Evolutionary conservation across 2,113 vertebrate genomes (phyloP).

Genomic region (Phasianus colchicus): DNA sequence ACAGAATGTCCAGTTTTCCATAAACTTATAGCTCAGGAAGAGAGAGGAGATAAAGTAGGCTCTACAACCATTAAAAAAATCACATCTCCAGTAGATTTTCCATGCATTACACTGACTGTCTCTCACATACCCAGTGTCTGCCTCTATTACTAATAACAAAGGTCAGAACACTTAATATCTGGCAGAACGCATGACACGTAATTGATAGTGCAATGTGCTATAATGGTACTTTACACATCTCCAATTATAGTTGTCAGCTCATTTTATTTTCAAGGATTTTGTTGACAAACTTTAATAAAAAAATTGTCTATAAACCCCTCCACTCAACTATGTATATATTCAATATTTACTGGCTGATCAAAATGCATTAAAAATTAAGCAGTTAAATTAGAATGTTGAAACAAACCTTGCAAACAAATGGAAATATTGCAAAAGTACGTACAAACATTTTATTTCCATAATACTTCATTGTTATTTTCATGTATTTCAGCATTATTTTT

Average conservation of each 20-base stretch:
- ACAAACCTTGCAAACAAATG: neutral
- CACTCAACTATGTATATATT: neutral
- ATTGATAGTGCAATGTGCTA: constrained; percentile 32
- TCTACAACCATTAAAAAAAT: neutral
- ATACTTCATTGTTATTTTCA: neutral
- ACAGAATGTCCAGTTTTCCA: neutral
- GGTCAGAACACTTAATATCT: constrained; percentile 71
- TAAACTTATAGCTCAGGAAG: neutral
- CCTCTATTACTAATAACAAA: constrained; percentile 61
- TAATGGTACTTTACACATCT: neutral
- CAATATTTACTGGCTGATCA: neutral
- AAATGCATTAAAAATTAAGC: neutral
- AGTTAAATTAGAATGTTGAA: neutral
- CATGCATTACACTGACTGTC: neutral
- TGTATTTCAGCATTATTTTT: neutral
- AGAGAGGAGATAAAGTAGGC: neutral
- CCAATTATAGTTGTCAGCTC: neutral
- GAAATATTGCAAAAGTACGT: neutral
- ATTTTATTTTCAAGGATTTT: constrained; percentile 51
- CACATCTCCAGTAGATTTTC: neutral
- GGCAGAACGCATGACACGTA: constrained; percentile 30
- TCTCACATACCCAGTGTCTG: neutral
- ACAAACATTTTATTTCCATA: constrained; percentile 2
- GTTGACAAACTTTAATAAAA: neutral
- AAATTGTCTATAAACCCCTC: neutral